These are phyloP conservation scores for Hecatera dysodea DNA, from an alignment of 2,888 invertebrate genomes.

Conservation along the genomic window DNA sequence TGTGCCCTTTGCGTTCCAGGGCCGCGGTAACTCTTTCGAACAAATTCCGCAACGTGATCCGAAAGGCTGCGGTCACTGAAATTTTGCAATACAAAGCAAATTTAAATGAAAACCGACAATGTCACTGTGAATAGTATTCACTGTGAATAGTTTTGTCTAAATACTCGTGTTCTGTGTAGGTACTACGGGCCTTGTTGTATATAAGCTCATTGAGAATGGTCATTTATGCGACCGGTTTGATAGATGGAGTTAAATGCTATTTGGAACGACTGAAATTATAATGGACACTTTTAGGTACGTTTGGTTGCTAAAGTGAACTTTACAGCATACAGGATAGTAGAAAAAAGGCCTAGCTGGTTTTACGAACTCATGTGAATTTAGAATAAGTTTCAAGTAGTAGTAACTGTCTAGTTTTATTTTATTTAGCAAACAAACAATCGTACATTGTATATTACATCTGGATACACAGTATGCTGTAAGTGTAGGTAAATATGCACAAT, in stretches of 20 bases:
- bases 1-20: too few relatives aligned
- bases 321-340: not conserved
- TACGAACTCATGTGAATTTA: not conserved
- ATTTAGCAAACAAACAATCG: too few relatives aligned
- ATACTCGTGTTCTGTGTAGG: constrained; percentile 4
- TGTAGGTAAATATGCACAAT: too few relatives aligned
- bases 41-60: constrained; percentile 17
- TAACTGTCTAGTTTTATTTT: not conserved
- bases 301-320: not conserved
- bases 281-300: not conserved
- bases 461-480: too few relatives aligned
- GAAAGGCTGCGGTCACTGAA: constrained; percentile 46
- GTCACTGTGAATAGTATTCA: constrained; percentile 35
- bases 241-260: not conserved
- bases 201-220: not conserved
- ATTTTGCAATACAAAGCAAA: constrained; percentile 47
- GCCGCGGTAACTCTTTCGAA: too few relatives aligned
- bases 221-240: not conserved
- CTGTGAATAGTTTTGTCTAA: constrained; percentile 23
- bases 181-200: not conserved
- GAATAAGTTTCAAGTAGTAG: not conserved
- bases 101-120: constrained; percentile 38
- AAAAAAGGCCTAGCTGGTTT: not conserved
- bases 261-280: not conserved
- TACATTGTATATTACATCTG: too few relatives aligned